Conservation (phyloP, 2,113 vertebrate genomes). For the Labeo catla region DNA sequence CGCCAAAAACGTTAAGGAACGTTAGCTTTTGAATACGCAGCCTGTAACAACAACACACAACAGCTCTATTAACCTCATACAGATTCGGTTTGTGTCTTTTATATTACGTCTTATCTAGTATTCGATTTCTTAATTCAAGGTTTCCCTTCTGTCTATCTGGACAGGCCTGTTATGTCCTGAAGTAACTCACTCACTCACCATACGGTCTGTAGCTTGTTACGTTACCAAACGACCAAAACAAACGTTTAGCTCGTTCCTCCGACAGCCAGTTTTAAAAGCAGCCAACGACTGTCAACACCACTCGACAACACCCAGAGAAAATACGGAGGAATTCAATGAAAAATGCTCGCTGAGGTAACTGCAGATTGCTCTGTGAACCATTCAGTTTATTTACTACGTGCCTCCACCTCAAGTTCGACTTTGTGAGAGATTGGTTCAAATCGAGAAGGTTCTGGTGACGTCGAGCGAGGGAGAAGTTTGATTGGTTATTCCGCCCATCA, state of each 20-base stretch:
- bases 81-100: not conserved
- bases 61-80: not conserved
- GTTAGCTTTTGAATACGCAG: not conserved
- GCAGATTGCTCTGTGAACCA: not conserved
- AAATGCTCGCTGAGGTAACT: not conserved
- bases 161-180: conserved; percentile 28
- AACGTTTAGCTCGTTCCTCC: conserved; percentile 43
- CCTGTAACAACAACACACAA: not conserved
- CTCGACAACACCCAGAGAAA: not conserved
- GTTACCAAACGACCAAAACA: not conserved
- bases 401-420: conserved; percentile 48
- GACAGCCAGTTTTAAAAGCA: conserved; percentile 14
- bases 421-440: conserved; percentile 73
- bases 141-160: not conserved
- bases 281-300: not conserved
- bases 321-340: not conserved
- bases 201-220: not conserved
- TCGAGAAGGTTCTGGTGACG: conserved; percentile 61
- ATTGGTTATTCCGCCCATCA: conserved; percentile 63
- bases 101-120: not conserved
- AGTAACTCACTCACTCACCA: conserved; percentile 33
- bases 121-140: not conserved
- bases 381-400: conserved; percentile 79
- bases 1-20: conserved; percentile 8
- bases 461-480: conserved; percentile 1